Base-by-base conservation (phyloP, 2,888 invertebrate species). In the Merodon equestris region DNA sequence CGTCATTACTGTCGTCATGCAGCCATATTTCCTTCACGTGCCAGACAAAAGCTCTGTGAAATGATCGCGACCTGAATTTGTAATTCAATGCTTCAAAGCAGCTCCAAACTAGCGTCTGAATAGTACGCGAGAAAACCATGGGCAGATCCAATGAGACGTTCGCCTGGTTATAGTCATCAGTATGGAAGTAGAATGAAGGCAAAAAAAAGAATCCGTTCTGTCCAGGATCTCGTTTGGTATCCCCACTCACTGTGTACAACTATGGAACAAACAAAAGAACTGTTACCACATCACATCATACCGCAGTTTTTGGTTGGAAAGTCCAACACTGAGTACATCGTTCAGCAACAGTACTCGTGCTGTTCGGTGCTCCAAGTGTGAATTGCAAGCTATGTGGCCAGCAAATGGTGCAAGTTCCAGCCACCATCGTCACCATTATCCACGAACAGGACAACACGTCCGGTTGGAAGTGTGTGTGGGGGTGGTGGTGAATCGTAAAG, bases 21-120 rank as follows among this genome's bases (percentile, higher is more conserved):
- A 73, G 79, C 73, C 68, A 60, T 70, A 79, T 79, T 68, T 79
- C 38, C 58, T 64, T 50, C 79, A 79, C 79, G 79, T 79, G 74
- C 79, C 79, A 79, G 79, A 79, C 79, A 64, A 74, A 74, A 74
- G 68, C 79, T 73, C 74, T 74, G 79, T 79, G 79, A 79, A 79
- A 47, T 73, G 79, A 79, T 79, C 79, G 79, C 79, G 79, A 79
- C 79, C 74, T 64, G 79, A 79, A 79, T 79, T 68, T 74, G 70
- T 79, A 79, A 79, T 79, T 68, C 44, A 27, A 56, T 51, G 57
- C 60, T 66, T 48, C 18, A 38, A 76, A 60, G 68, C 68, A 60
- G 48, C 68, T 50, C 47, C 42, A 38, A 47, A 40, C 38, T 36
- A 38, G 38, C 66, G 53, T 53, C 60, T 48, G 73, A 64, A 79